These are phyloP conservation scores for Periophthalmus modestus DNA, from an alignment of 2,113 vertebrate species.

Conservation along the genomic window DNA sequence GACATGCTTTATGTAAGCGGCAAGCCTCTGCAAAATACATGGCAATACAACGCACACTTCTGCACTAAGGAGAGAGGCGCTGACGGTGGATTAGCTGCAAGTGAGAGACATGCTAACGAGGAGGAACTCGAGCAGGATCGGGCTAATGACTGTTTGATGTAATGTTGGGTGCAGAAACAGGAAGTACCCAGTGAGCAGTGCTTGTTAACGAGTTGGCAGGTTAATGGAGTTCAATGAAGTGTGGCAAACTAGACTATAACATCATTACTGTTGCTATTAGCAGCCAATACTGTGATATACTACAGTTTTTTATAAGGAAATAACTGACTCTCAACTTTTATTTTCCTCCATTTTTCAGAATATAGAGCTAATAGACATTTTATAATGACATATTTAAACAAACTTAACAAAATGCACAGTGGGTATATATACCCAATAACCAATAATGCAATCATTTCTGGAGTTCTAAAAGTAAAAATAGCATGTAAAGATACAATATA, in stretches of 20 bases:
- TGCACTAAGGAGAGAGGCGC: background rate
- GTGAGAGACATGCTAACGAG: slow-evolving; percentile 25
- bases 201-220: background rate
- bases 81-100: slow-evolving; percentile 16
- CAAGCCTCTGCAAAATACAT: slow-evolving; percentile 45
- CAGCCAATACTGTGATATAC: no score
- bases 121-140: background rate
- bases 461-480: no score
- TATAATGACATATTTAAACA: no score
- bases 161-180: background rate
- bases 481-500: no score
- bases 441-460: no score
- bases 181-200: background rate
- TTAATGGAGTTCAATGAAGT: background rate
- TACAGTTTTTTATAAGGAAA: no score
- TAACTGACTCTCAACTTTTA: background rate
- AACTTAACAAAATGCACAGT: no score
- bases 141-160: slow-evolving; percentile 5
- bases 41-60: slow-evolving; percentile 1
- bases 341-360: background rate
- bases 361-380: no score
- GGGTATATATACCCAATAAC: no score
- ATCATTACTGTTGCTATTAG: background rate
- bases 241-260: background rate
- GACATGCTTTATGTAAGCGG: slow-evolving; percentile 33